Base-by-base conservation (phyloP, 2,797 vertebrate species). In the Xyrichtys novacula region DNA sequence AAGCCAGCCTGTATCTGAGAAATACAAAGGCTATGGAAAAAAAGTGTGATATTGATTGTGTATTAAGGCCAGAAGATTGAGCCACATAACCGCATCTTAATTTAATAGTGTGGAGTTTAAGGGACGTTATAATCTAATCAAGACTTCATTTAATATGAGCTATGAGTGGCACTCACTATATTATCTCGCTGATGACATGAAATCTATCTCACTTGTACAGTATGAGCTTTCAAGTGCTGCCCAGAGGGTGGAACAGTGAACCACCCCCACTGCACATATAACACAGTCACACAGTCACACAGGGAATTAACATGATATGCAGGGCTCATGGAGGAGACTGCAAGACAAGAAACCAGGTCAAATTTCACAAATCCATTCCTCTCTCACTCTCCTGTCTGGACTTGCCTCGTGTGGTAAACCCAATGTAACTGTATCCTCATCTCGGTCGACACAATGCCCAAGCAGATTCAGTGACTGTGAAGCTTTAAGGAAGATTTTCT, bases 311-410 rank as follows among this genome's bases (percentile, higher is more conserved):
- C 69, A 28, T 56, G 66, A 67, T 48, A 36, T 34, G 58, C 63
- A 62, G 63, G 44, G 26, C 72, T 53, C 40, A 36, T 29, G 28
- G 65, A 70, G 54, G 39, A 56, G 65, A 5, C 71, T 65, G 66
- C 59, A 80, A 76, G 53, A 65, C 47, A 65, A 87, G 84, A 83
- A 73, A 81, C 72, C 62, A 64, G 84, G 60, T 92, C 72, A 26
- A 47, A 84, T 93, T 92, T 90, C 92, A 88, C 84, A 90, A 88
- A 88, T 88, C 85, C 71, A 83, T 87, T 86, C 83, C 77, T 82
- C 71, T 64, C 68, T 53, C 68, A 54, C 57, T 42, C 65, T 80
- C 83, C 84, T 87, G 90, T 93, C 90, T 78, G 74, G 72, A 78
- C 84, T 78, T 76, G 87, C 56, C 81, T 74, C 58, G 53, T 64